Evolutionary conservation across 2,113 vertebrate species (phyloP), one percentile per base, ranked within the genome.

Genomic region (Calidris pugnax): DNA sequence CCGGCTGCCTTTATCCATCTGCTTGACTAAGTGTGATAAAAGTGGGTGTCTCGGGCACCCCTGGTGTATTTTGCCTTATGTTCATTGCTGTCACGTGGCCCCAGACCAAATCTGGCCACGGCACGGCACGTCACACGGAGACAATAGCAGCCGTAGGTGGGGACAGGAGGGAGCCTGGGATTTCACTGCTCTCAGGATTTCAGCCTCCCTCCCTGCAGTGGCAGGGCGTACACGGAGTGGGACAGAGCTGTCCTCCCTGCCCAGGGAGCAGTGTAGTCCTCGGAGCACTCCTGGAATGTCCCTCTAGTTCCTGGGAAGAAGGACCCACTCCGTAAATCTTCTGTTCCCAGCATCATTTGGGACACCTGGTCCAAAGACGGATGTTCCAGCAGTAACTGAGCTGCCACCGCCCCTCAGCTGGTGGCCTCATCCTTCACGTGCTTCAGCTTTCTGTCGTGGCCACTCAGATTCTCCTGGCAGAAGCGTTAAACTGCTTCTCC

Each of bases 241-340:
- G 48, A 64, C 72, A 35, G 33, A 30, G 57, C 74, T 67, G 35
- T 81, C 14, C 27, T 72, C n/a, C 47, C 43, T 73, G 48, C 59
- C 0, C 1, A 79, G 51, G 51, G 27, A 80, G 62, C 57, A 64
- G 5, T 13, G n/a, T 28, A 37, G 22, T 73, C 71, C 41, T 1
- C 3, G 12, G 37, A 66, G 50, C 64, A 7, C 35, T 57, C 20
- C 33, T 88, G 53, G 59, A 74, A 64, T 10, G 17, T 63, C 33
- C 9, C 11, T 23, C 19, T 64, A 3, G 17, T 22, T 88, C 39
- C 35, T 53, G 48, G 64, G n/a, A 81, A 50, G 32, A 12, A 53
- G 59, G 74, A 50, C 20, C 18, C 26, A 35, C 47, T n/a, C 0
- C 0, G 12, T 45, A n/a, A 33, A 62, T 72, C 57, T 22, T 37